Percentiles rank a stretch among this genome's conserved stretches.
Evolutionary conservation across 1,140 invertebrate species (phyloP).

Genomic region (Drosophila azteca): DNA sequence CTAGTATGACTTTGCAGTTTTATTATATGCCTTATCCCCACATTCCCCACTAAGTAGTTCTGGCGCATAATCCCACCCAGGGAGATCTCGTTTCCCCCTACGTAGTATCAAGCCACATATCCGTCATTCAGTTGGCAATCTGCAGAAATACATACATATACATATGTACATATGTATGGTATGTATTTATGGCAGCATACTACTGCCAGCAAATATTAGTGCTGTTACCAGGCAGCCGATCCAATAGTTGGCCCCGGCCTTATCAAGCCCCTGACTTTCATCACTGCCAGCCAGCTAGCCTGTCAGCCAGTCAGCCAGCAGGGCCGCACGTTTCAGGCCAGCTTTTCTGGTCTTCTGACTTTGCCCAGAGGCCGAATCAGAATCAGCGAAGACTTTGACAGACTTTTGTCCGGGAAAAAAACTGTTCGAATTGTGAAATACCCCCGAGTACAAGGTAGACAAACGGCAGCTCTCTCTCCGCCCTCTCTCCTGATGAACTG

Average conservation of each 20-base stretch:
- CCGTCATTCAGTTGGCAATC: conserved; percentile 27
- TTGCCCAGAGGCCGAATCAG: no score
- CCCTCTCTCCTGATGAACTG: no score
- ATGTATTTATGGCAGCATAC: conserved; percentile 1
- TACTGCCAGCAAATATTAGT: background rate
- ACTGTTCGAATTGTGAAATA: conserved; percentile 2
- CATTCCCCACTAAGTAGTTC: no score
- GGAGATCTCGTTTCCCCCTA: no score
- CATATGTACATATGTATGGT: background rate
- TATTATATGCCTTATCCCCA: no score
- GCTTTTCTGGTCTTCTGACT: no score
- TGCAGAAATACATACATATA: background rate
- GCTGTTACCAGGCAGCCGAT: conserved; percentile 23
- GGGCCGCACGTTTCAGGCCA: no score
- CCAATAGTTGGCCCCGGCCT: conserved; percentile 18
- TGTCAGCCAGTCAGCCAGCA: no score
- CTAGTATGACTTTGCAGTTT: no score
- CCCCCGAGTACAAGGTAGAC: background rate
- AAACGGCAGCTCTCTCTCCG: background rate
- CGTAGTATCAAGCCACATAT: conserved; percentile 27
- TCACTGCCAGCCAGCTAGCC: background rate
- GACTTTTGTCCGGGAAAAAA: background rate
- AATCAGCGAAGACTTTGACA: no score
- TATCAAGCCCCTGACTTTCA: conserved; percentile 16
- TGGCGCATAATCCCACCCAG: no score